Conservation (phyloP, 2,113 vertebrate species). For the Upupa epops region DNA sequence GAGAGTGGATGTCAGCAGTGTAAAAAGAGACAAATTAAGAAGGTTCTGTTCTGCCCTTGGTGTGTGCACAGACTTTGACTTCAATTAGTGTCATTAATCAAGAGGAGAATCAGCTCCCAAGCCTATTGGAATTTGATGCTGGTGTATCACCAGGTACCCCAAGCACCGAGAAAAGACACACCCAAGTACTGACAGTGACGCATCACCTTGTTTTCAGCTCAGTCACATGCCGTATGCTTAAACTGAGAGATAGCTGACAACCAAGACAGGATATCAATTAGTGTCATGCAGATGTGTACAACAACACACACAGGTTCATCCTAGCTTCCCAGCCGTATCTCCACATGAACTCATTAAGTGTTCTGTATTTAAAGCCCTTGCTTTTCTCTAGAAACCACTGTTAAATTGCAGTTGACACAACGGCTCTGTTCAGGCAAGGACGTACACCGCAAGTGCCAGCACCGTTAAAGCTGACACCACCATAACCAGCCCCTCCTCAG, state of each 20-base stretch:
- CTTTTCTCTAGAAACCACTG: background rate
- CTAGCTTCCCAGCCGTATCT: background rate
- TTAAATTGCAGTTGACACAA: background rate
- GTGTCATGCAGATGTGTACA: background rate
- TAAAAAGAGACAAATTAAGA: conserved; percentile 11
- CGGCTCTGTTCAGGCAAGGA: background rate
- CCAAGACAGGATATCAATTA: conserved; percentile 47
- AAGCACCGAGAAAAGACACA: background rate
- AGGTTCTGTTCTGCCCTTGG: conserved; percentile 17
- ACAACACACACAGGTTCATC: background rate
- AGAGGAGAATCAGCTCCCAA: background rate
- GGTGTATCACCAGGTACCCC: background rate
- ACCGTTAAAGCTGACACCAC: background rate
- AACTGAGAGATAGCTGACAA: conserved; percentile 36
- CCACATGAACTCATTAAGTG: background rate
- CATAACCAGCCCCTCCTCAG: background rate
- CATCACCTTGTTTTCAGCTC: background rate
- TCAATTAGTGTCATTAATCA: conserved; percentile 66
- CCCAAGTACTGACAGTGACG: background rate
- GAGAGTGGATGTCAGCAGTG: background rate
- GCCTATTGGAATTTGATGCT: background rate
- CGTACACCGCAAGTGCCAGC: background rate
- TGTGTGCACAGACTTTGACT: background rate
- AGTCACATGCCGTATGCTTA: conserved; percentile 43
- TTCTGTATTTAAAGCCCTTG: background rate